These are phyloP conservation scores for Branchinecta lindahli DNA, from an alignment of 1,140 invertebrate genomes.

Conservation along the genomic window DNA sequence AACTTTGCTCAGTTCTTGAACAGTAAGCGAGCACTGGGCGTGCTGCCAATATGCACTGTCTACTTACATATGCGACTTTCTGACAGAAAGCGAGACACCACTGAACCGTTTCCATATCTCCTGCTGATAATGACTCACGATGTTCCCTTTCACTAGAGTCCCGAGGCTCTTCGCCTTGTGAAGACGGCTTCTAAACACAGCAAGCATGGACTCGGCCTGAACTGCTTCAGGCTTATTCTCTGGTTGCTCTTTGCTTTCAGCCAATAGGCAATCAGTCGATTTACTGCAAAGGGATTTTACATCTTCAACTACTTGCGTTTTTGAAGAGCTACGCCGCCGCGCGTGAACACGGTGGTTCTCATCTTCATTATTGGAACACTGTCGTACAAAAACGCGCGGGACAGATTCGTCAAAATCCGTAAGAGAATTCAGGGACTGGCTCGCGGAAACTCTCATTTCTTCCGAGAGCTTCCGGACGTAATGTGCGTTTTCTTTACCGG, in stretches of 20 bases:
- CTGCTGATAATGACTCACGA: conserved; percentile 19
- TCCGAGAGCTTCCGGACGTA: conserved; percentile 15
- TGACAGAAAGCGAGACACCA: neutral
- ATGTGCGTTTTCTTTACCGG: neutral
- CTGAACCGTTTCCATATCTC: conserved; percentile 20
- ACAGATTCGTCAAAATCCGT: neutral
- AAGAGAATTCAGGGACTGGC: conserved; percentile 3
- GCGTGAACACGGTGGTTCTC: neutral
- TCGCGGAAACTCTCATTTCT: conserved; percentile 24
- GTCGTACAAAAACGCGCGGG: neutral
- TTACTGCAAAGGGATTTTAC: neutral
- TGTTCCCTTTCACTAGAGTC: conserved; percentile 18
- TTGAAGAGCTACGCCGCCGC: neutral
- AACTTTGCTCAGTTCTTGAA: too few relatives aligned
- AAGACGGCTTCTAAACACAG: conserved; percentile 16
- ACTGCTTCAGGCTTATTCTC: neutral
- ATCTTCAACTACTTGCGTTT: neutral
- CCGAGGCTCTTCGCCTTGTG: conserved; percentile 19
- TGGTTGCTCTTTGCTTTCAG: neutral
- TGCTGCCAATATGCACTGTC: too few relatives aligned
- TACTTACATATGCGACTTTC: neutral
- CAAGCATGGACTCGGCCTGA: neutral
- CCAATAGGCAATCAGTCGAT: neutral
- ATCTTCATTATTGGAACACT: conserved; percentile 1
- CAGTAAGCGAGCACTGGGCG: too few relatives aligned